Conservation (phyloP, 1,140 invertebrate species). For the Bicyclus anynana region DNA sequence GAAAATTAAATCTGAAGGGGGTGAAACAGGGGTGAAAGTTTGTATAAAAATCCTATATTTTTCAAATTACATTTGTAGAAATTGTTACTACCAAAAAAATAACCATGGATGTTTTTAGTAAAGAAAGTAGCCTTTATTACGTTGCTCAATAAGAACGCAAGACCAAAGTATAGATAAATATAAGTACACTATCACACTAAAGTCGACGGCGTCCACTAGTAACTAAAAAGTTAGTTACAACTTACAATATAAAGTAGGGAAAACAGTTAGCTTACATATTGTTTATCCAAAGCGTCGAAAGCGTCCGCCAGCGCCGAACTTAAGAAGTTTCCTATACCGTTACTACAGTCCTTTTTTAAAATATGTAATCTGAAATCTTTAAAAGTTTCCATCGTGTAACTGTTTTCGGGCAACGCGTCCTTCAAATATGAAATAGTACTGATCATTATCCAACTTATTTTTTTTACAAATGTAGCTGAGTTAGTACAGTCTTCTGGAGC, state of each 20-base stretch:
- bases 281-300: slow-evolving; percentile 62
- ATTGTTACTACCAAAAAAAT: too few species aligned
- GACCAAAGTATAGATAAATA: too few species aligned
- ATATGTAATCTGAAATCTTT: slow-evolving; percentile 44
- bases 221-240: too few species aligned
- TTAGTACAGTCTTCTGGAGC: slow-evolving; percentile 53
- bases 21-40: too few species aligned
- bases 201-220: too few species aligned
- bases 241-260: neutral
- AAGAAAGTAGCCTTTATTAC: too few species aligned
- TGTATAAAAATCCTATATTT: too few species aligned
- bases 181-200: too few species aligned
- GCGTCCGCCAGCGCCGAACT: slow-evolving; percentile 49
- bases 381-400: slow-evolving; percentile 46
- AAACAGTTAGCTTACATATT: slow-evolving; percentile 55
- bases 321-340: slow-evolving; percentile 56
- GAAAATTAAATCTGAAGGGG: too few species aligned
- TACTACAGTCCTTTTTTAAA: slow-evolving; percentile 50
- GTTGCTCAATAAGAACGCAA: too few species aligned
- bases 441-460: slow-evolving; percentile 50
- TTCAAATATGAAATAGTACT: slow-evolving; percentile 59
- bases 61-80: too few species aligned
- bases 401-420: slow-evolving; percentile 50
- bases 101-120: too few species aligned
- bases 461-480: slow-evolving; percentile 64